phyloP scores from a whole-genome alignment of 1,140 invertebrate genomes.

The silkworm (Bombyx mori) region ASM3026992v2 NC_085133.1:6769001-6769500 shows the following conservation, averaged over 20 bases:
- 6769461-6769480: slow-evolving; percentile 94
- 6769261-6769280: neutral
- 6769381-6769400: slow-evolving; percentile 90
- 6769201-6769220: neutral
- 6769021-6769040: slow-evolving; percentile 94
- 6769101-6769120: too few relatives aligned
- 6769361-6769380: slow-evolving; percentile 92
- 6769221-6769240: slow-evolving; percentile 5
- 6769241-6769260: too few relatives aligned
- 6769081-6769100: slow-evolving; percentile 47
- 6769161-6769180: slow-evolving; percentile 7
- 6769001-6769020: slow-evolving; percentile 96
- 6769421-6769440: slow-evolving; percentile 97
- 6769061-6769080: slow-evolving; percentile 94
- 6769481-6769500: slow-evolving; percentile 94
- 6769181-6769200: slow-evolving; percentile 4
- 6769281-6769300: neutral
- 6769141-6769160: neutral
- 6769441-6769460: slow-evolving; percentile 96
- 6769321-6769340: neutral
- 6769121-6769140: neutral
- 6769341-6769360: slow-evolving; percentile 81
- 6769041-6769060: slow-evolving; percentile 96
- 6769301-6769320: slow-evolving; percentile 4
- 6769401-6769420: slow-evolving; percentile 94